A percentile compares a stretch with the other conserved stretches of the same genome.
Conservation (phyloP, 2,888 invertebrate genomes). For the Cancer borealis region DNA sequence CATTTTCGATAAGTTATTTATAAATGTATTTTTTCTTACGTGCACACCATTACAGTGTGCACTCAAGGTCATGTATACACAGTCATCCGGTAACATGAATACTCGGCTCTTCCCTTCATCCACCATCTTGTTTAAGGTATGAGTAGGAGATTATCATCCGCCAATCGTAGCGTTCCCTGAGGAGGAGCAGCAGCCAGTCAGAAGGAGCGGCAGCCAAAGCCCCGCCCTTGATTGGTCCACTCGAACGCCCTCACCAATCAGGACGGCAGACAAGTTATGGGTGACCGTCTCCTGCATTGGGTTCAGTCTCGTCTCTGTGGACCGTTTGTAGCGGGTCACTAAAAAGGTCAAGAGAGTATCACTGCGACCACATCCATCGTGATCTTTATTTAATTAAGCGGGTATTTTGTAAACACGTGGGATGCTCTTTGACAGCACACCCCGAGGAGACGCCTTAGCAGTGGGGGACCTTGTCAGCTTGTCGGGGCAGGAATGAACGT, state of each 20-base stretch:
- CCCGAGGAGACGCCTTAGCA: background rate
- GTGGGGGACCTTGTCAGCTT: background rate
- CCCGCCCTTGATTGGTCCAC: slow-evolving; percentile 13
- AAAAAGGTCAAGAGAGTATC: background rate
- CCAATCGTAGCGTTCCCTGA: background rate
- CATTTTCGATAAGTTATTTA: background rate
- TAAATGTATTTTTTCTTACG: background rate
- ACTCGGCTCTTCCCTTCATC: background rate
- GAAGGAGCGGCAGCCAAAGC: background rate
- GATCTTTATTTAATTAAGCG: background rate
- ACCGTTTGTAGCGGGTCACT: background rate
- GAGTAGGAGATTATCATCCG: background rate
- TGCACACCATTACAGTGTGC: background rate
- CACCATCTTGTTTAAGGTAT: slow-evolving; percentile 56
- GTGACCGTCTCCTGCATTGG: slow-evolving; percentile 46
- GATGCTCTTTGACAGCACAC: background rate
- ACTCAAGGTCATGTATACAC: background rate
- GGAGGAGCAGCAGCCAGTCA: slow-evolving; percentile 10
- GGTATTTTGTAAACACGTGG: background rate
- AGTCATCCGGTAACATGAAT: background rate
- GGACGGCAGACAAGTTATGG: background rate
- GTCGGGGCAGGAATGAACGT: background rate
- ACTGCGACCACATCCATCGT: background rate
- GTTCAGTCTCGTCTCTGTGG: background rate
- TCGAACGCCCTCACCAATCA: background rate